Evolutionary conservation across 2,888 invertebrate species (phyloP), one percentile per base, ranked within the genome.

Genomic region (Epicampocera succincta): DNA sequence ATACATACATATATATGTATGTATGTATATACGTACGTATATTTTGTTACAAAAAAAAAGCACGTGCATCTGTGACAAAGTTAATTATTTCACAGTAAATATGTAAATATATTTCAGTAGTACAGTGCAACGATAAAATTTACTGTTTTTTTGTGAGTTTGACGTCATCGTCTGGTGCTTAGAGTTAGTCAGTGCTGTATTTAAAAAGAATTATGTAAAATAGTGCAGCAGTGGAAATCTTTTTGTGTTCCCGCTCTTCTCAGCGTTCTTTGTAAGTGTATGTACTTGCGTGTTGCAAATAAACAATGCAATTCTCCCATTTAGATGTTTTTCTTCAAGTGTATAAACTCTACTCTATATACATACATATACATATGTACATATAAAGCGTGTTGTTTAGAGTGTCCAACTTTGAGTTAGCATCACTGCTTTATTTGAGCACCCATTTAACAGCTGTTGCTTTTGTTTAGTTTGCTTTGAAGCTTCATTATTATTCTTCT

Each of bases 141-240:
- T 33, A 9, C 33, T 33, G 33, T 9, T 33, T 3, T n/a, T 9
- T 4, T 9, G 9, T 33, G 33, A 9, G 13, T n/a, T 68, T 68
- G 68, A 75, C 77, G 77, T 71, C 77, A 65, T 38, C 0, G 17
- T 15, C 1, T 11, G 11, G 42, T 17, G 15, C 48, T 6, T 4
- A 61, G n/a, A 56, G 33, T 63, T 63, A 56, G 40, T 58, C 58
- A 72, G 25, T 63, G n/a, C 9, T 58, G 42, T n/a, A 72, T 33
- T 78, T 78, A 50, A 19, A 9, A 40, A 42, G 72, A 78, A 78
- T 71, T 72, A 72, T 78, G 71, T 13, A 58, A 72, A 76, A 68
- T 68, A 56, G 3, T 6, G 12, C 3, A 15, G 40, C 12, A 60
- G 58, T 72, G 72, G 72, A 72, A 78, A 78, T 2, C 33, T 44